Evolutionary conservation across 2,888 invertebrate genomes (phyloP).

Genomic region (Cecidostiba fungosa): DNA sequence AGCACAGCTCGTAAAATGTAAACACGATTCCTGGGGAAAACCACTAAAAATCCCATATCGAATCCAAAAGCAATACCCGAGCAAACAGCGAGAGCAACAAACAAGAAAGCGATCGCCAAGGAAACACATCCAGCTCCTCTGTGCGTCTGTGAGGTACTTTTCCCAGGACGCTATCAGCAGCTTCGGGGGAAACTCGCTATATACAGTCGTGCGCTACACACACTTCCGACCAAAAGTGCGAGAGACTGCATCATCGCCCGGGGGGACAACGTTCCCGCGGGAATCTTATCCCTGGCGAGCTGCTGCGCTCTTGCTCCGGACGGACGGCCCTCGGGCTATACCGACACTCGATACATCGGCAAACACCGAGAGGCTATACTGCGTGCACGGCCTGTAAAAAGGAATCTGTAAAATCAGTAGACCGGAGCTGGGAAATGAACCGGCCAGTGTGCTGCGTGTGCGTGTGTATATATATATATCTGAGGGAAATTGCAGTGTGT

Average conservation of each 20-base stretch:
- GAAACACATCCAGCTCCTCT: slow-evolving; percentile 46
- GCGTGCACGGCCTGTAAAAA: not conserved
- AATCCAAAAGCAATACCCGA: slow-evolving; percentile 15
- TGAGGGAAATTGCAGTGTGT: too few species aligned
- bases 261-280: slow-evolving; percentile 67
- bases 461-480: too few species aligned
- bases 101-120: not conserved
- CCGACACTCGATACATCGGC: slow-evolving; percentile 24
- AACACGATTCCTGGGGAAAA: not conserved
- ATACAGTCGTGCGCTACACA: not conserved
- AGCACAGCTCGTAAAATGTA: too few species aligned
- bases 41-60: not conserved
- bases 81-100: slow-evolving; percentile 16
- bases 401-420: slow-evolving; percentile 21
- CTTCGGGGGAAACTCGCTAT: slow-evolving; percentile 65
- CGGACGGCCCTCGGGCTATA: slow-evolving; percentile 8
- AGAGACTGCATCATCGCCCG: slow-evolving; percentile 48
- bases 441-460: not conserved
- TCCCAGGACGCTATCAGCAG: slow-evolving; percentile 72
- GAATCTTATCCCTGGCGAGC: slow-evolving; percentile 69
- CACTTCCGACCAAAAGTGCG: slow-evolving; percentile 18
- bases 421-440: slow-evolving; percentile 1
- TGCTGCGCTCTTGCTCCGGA: slow-evolving; percentile 24
- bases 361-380: not conserved
- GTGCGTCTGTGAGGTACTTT: slow-evolving; percentile 60